These are phyloP conservation scores for Crenuchus spilurus DNA, from an alignment of 2,797 vertebrate species.

Conservation along the genomic window DNA sequence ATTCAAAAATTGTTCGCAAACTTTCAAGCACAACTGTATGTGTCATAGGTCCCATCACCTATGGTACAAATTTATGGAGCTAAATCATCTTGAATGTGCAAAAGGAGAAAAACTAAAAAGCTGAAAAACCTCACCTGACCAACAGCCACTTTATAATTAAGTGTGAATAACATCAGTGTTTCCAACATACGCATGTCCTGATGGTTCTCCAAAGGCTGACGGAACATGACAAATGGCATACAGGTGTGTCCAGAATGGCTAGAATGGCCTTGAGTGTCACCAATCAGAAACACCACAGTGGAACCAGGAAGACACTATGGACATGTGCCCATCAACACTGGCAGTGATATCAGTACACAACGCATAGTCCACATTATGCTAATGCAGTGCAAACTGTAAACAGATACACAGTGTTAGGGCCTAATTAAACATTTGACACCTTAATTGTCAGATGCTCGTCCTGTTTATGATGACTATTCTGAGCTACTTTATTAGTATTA, in stretches of 20 bases:
- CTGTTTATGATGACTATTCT: neutral
- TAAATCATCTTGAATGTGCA: neutral
- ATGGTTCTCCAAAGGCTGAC: slow-evolving; percentile 52
- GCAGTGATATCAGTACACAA: slow-evolving; percentile 15
- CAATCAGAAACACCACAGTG: slow-evolving; percentile 49
- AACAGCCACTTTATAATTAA: slow-evolving; percentile 6
- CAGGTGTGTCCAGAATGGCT: slow-evolving; percentile 64
- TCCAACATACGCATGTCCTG: slow-evolving; percentile 42
- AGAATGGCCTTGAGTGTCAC: slow-evolving; percentile 51
- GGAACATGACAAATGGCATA: slow-evolving; percentile 47
- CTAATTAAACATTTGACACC: too few relatives aligned
- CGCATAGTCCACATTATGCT: slow-evolving; percentile 19
- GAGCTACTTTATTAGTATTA: neutral
- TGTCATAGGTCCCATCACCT: too few relatives aligned
- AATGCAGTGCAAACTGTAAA: neutral
- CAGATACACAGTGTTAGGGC: too few relatives aligned
- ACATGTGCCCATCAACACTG: slow-evolving; percentile 42
- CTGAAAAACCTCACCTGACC: neutral
- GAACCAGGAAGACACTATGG: slow-evolving; percentile 61
- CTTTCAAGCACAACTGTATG: too few relatives aligned
- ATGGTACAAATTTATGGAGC: neutral
- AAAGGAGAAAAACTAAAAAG: neutral
- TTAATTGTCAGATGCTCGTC: neutral
- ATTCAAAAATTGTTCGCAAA: too few relatives aligned
- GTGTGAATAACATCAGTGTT: slow-evolving; percentile 41